These are phyloP conservation scores for Hyposoter dolosus DNA, from an alignment of 2,888 invertebrate species.

Conservation along the genomic window DNA sequence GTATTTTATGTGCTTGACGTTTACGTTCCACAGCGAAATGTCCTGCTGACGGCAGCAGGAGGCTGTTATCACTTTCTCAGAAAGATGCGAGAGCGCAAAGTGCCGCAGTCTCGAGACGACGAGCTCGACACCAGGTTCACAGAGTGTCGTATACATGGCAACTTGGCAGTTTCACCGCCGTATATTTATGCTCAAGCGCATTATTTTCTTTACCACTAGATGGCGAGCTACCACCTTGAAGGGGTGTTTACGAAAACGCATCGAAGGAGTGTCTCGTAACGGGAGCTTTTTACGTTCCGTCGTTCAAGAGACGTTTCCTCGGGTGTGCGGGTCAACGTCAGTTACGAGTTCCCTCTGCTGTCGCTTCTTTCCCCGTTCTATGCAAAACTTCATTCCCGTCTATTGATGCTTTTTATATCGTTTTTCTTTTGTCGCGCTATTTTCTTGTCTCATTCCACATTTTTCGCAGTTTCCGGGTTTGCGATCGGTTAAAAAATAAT, in stretches of 20 bases:
- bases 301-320: slow-evolving; percentile 34
- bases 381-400: neutral
- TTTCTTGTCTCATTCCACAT: slow-evolving; percentile 1
- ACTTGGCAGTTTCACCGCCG: slow-evolving; percentile 63
- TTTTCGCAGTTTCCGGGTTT: neutral
- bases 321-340: slow-evolving; percentile 40
- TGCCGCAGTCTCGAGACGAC: slow-evolving; percentile 59
- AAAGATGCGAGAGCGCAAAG: slow-evolving; percentile 64
- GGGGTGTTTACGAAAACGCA: slow-evolving; percentile 67
- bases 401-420: neutral
- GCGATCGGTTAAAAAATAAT: neutral
- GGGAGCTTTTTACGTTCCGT: slow-evolving; percentile 63
- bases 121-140: slow-evolving; percentile 52
- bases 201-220: slow-evolving; percentile 59
- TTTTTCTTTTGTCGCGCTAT: slow-evolving; percentile 17
- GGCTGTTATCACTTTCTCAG: slow-evolving; percentile 68
- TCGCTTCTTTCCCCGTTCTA: slow-evolving; percentile 2
- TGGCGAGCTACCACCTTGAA: slow-evolving; percentile 6
- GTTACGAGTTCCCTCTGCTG: slow-evolving; percentile 23
- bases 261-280: slow-evolving; percentile 62
- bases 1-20: slow-evolving; percentile 40
- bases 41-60: slow-evolving; percentile 60
- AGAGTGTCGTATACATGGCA: slow-evolving; percentile 32
- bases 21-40: slow-evolving; percentile 49
- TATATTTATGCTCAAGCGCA: slow-evolving; percentile 65